Conservation (phyloP, 1,140 invertebrate genomes). For the Homarus americanus region DNA sequence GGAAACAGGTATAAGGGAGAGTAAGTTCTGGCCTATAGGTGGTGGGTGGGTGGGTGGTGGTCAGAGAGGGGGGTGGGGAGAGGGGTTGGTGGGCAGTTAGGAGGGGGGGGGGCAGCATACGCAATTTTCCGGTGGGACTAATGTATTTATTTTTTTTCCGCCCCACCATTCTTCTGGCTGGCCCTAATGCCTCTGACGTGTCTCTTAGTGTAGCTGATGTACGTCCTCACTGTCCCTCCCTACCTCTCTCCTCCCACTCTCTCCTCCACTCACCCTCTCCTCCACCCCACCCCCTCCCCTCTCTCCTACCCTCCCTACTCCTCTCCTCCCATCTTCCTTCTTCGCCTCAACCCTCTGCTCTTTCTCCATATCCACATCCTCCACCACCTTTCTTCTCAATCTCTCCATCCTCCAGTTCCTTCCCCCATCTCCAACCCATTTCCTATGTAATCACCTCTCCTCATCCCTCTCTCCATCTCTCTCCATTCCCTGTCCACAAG, state of each 20-base stretch:
- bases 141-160: slow-evolving; percentile 26
- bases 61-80: background rate
- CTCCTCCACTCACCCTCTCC: background rate
- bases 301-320: background rate
- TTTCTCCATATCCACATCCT: background rate
- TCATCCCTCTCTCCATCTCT: background rate
- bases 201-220: background rate
- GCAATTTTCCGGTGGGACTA: slow-evolving; percentile 59
- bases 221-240: background rate
- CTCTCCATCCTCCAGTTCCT: background rate
- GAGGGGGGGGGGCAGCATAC: slow-evolving; percentile 28
- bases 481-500: background rate
- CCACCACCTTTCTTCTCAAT: background rate
- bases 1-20: too few relatives aligned
- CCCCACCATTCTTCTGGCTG: background rate
- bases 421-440: background rate
- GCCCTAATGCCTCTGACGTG: slow-evolving; percentile 1
- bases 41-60: background rate
- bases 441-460: background rate
- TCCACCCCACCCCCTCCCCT: background rate
- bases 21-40: too few relatives aligned
- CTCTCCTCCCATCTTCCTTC: background rate
- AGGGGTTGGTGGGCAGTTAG: background rate
- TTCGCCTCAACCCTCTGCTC: background rate
- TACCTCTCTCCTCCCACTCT: background rate